Percentiles rank a stretch among this genome's conserved stretches.
These are phyloP conservation scores for Vanessa tameamea DNA, from an alignment of 1,140 invertebrate genomes.

Conservation along the genomic window DNA sequence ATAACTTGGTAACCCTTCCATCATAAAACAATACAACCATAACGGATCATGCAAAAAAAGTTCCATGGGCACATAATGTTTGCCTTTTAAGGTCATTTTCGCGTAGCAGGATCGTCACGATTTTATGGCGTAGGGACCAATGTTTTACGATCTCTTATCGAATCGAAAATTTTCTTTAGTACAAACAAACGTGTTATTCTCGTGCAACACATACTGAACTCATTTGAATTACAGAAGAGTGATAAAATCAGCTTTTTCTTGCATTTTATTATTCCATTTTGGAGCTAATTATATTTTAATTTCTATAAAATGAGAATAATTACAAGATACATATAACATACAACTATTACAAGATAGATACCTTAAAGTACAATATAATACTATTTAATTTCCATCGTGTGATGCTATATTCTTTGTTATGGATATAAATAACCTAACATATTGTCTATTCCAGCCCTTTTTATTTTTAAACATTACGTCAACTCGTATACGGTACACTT, in stretches of 20 bases:
- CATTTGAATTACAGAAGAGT: constrained; percentile 24
- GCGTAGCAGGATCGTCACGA: constrained; percentile 47
- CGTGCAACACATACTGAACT: constrained; percentile 29
- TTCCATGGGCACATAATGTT: constrained; percentile 48
- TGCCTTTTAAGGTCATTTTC: constrained; percentile 56
- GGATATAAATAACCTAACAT: no score
- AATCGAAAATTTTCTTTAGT: constrained; percentile 64
- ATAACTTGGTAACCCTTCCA: constrained; percentile 72
- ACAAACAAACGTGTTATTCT: constrained; percentile 39
- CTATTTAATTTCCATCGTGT: no score
- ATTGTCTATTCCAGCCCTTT: background rate
- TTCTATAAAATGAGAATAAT: background rate
- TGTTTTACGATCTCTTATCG: constrained; percentile 76
- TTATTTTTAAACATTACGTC: no score
- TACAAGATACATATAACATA: no score
- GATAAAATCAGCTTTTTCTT: constrained; percentile 10
- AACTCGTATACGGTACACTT: no score
- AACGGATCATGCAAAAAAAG: constrained; percentile 66
- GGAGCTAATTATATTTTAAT: background rate
- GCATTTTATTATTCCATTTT: constrained; percentile 12
- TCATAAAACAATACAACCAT: constrained; percentile 71
- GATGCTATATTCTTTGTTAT: no score
- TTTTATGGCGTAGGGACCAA: constrained; percentile 69
- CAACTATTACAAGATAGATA: no score
- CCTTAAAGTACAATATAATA: no score